Evolutionary conservation across 2,888 invertebrate species (phyloP), one percentile per base, ranked within the genome.

Genomic region (Lamproptera curius): DNA sequence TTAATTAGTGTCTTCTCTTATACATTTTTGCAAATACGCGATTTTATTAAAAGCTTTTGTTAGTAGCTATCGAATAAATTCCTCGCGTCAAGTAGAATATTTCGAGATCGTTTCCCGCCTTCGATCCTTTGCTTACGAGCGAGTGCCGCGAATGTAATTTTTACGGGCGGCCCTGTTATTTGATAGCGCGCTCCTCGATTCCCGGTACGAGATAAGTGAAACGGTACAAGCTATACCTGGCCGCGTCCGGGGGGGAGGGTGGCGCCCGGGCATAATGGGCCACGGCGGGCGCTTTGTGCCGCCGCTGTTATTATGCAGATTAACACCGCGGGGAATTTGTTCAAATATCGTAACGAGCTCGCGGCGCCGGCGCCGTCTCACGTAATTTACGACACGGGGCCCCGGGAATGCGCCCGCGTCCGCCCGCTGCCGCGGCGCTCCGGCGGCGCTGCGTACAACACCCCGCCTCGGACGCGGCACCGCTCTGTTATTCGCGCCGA

Each of bases 251-350:
- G 65, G 68, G 62, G 68, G 69, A 71, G 84, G 81, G 81, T 88
- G 84, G 85, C 83, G 87, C 81, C 80, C 78, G 78, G 68, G 73
- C 70, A 76, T 85, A 85, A 84, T 84, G 80, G 78, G 73, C 71
- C 83, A 76, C 85, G 81, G 86, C 84, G 70, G 74, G 66, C 76
- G 79, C 84, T 85, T 85, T 85, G 84, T 82, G 71, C 75, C 70
- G 76, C 74, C 77, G 84, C 80, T 85, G 82, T 85, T 86, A 87
- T 87, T 87, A 87, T 87, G 87, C 87, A 87, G 87, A 87, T 87
- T 85, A 85, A 85, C 87, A 86, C 86, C 84, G 83, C 70, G 84
- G 84, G 86, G 87, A 86, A 86, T 86, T 85, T 85, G 87, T 87
- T 84, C 86, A 85, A 83, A 85, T 83, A 86, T 84, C 86, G 82